Evolutionary conservation across 2,888 invertebrate species (phyloP), one percentile per base, ranked within the genome.

Genomic region (Itoplectis maculator): DNA sequence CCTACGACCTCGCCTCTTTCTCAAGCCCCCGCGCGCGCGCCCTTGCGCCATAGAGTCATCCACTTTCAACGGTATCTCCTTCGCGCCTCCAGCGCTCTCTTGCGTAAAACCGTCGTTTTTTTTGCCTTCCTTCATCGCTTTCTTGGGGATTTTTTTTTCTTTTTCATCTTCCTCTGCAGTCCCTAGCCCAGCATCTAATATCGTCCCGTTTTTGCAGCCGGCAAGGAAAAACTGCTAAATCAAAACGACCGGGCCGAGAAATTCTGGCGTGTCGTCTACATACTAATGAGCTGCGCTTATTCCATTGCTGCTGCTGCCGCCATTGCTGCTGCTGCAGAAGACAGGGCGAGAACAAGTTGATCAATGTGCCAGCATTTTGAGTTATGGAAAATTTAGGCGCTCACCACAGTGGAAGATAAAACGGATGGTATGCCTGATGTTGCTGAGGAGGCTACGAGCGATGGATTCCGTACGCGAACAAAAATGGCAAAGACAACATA

Each of bases 191-290:
- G 9, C 7, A 18, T 18, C 49, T 15, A 6, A 15, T 15, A 15
- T 49, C 49, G 6, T 49, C 49, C 49, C 6, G 11, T 15, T 49
- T 49, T 49, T 61, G 59, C 45, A 42, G 54, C 47, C 61, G 29
- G 61, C 59, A 20, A 59, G 73, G 72, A 47, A 73, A 61, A 69
- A 72, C 77, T 82, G 87, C 88, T 92, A 91, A 91, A 92, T 92
- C 92, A 92, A 92, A 92, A 92, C 87, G 85, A 87, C 88, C 56
- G 51, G 37, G 47, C 81, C 74, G 89, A 90, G 89, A 90, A 90
- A 89, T 78, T 90, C 88, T 87, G 83, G 84, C 86, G 87, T 86
- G 86, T 85, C 89, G 86, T 68, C 79, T 89, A 88, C 89, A 91
- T 90, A 90, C 92, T 90, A 89, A 89, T 90, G 88, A 82, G 80